phyloP scores from a whole-genome alignment of 2,797 vertebrate species.

The Chromis chromis region DNA sequence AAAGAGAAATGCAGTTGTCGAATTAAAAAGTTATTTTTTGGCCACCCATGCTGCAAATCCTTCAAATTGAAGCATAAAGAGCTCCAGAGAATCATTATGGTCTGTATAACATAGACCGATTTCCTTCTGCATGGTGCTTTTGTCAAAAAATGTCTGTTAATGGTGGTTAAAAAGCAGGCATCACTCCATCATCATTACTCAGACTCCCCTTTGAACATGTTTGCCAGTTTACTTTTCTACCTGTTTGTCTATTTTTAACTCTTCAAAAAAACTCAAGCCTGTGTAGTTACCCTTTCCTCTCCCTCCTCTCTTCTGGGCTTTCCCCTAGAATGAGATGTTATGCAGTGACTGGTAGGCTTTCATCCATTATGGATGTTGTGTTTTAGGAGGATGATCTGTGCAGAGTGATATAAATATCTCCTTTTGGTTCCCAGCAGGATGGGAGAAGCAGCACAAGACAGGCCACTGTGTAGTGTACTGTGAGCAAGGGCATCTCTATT shows the following conservation, averaged over 20 bases:
- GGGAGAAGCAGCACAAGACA: conserved; percentile 53
- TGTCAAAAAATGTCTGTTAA: neutral
- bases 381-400: conserved; percentile 77
- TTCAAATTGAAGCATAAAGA: conserved; percentile 9
- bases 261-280: conserved; percentile 21
- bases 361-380: conserved; percentile 80
- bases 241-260: conserved; percentile 28
- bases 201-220: conserved; percentile 17
- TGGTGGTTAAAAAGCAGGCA: conserved; percentile 17
- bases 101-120: neutral
- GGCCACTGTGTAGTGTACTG: conserved; percentile 37
- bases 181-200: conserved; percentile 11
- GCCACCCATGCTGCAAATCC: conserved; percentile 27
- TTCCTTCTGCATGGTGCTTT: neutral
- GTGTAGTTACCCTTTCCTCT: conserved; percentile 6
- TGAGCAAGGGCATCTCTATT: conserved; percentile 58
- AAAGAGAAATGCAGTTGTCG: conserved; percentile 21
- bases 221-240: conserved; percentile 20
- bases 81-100: conserved; percentile 3
- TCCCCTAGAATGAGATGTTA: conserved; percentile 60
- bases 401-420: conserved; percentile 81
- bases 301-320: conserved; percentile 37
- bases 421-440: conserved; percentile 70
- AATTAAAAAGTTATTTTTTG: conserved; percentile 43
- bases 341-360: conserved; percentile 65